phyloP scores from a whole-genome alignment of 2,797 vertebrate species.

The Catharus ustulatus region DNA sequence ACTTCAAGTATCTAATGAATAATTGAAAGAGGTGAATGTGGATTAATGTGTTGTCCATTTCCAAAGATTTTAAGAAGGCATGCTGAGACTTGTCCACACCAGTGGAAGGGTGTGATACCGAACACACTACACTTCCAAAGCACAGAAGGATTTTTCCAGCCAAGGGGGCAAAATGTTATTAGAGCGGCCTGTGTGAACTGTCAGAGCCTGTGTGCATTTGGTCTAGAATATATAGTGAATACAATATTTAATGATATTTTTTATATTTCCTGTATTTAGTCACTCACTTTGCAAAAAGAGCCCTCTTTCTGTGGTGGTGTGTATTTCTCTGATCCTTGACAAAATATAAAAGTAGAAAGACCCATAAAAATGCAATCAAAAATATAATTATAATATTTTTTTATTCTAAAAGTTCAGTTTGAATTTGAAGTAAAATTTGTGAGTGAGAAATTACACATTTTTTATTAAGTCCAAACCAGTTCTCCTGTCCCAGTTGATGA shows the following conservation, averaged over 20 bases:
- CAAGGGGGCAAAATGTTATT: neutral
- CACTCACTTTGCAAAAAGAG: neutral
- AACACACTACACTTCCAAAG: neutral
- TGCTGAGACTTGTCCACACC: neutral
- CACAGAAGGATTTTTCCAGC: neutral
- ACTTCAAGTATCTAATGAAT: neutral
- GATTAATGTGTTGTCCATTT: neutral
- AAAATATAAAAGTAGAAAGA: neutral
- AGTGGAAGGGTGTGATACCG: neutral
- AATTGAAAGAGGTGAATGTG: neutral
- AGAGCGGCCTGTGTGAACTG: neutral
- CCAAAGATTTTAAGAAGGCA: neutral
- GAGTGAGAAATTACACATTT: neutral
- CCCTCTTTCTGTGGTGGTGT: neutral
- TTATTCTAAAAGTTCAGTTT: neutral
- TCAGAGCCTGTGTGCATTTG: neutral
- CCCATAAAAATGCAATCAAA: neutral
- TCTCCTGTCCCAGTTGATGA: constrained; percentile 55
- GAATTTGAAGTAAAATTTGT: neutral
- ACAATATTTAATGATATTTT: neutral
- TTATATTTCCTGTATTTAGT: neutral
- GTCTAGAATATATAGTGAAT: neutral
- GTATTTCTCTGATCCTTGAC: neutral
- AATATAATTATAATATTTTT: too few species aligned
- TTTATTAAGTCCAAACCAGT: constrained; percentile 42